Base-by-base conservation (phyloP, 2,113 vertebrate genomes). In the Mystacornis crossleyi region DNA sequence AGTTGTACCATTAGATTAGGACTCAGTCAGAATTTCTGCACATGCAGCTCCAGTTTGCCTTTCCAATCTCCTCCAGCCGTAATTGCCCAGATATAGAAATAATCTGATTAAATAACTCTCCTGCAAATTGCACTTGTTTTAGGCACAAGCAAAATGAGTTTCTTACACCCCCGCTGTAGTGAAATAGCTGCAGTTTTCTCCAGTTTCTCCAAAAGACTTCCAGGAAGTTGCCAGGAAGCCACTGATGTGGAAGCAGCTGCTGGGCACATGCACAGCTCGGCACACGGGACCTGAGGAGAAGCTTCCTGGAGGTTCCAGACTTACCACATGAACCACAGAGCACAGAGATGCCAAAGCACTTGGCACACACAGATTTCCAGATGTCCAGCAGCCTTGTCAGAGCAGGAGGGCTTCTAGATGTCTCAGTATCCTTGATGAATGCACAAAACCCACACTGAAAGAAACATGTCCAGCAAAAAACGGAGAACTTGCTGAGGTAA, bases 111-210 rank as follows among this genome's bases (percentile, higher is more conserved):
- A 78, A 43, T 29, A 65, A 53, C 36, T 33, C 40, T 53, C 50
- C 55, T 85, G 57, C 53, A 90, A 69, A 65, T 31, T n/a, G 29
- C 14, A 2, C n/a, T 40, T 21, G 4, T 64, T 9, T 75, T 33
- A 34, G 0, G 0, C n/a, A 38, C 0, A 0, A 18, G 70, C 19
- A 54, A 65, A 85, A 45, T 1, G 5, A 53, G 26, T 42, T 91
- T 69, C 65, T 61, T 29, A 7, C 9, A 71, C 8, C 14, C 33
- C 38, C 31, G 36, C 14, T 55, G 15, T 0, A 34, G 28, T 9
- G 65, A 61, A 10, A 58, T 4, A 36, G 71, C 15, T 9, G 11
- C 12, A 15, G 3, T 24, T 94, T 75, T 53, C 48, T 90, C 51
- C 45, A 40, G 0, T 23, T 88, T 69, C 62, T 82, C 61, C 4